phyloP scores from a whole-genome alignment of 2,113 vertebrate genomes.

The Chlamydotis undulata region DNA sequence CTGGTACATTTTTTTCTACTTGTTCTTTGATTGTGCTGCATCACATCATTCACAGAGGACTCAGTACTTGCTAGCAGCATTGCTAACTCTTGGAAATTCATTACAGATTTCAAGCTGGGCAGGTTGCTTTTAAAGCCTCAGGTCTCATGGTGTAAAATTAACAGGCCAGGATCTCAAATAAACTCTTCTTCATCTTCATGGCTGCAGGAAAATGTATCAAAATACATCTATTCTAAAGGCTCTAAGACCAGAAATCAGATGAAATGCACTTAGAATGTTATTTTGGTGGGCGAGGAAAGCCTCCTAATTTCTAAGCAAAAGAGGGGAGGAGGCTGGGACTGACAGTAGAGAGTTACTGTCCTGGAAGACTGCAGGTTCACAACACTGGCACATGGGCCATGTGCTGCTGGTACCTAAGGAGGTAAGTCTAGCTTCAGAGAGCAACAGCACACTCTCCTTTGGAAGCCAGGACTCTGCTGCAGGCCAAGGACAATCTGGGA shows the following conservation, averaged over 20 bases:
- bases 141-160: background rate
- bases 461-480: background rate
- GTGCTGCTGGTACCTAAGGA: background rate
- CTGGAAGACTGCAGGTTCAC: background rate
- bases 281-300: background rate
- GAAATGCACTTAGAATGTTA: background rate
- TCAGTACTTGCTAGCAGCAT: background rate
- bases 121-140: background rate
- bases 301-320: background rate
- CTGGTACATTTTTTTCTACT: background rate
- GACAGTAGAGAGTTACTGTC: background rate
- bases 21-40: background rate
- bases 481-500: background rate
- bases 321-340: background rate
- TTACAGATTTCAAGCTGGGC: background rate
- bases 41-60: background rate
- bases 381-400: background rate
- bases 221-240: background rate
- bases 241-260: background rate
- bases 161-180: background rate
- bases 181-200: background rate
- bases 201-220: background rate
- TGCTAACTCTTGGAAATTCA: background rate
- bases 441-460: accelerated
- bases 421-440: background rate